Conservation (phyloP, 2,888 invertebrate genomes). For the Hypercompe scribonia region DNA sequence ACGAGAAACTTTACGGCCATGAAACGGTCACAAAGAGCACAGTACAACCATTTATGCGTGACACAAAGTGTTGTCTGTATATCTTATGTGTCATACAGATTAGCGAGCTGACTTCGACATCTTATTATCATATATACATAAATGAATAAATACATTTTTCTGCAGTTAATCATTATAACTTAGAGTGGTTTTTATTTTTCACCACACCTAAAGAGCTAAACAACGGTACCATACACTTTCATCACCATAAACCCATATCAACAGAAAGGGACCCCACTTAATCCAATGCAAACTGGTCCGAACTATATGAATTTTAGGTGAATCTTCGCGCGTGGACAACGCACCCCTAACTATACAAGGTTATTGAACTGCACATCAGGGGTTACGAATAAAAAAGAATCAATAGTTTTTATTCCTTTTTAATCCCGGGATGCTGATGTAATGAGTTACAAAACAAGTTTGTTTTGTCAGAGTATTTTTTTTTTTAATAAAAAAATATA, state of each 20-base stretch:
- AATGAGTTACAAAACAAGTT: not conserved
- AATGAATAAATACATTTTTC: not conserved
- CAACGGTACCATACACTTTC: conserved; percentile 31
- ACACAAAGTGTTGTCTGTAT: too few species aligned
- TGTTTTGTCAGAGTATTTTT: not conserved
- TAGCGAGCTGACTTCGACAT: too few species aligned
- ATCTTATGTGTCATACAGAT: too few species aligned
- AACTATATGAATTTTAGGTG: conserved; percentile 48
- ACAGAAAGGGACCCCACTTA: conserved; percentile 36
- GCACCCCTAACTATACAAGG: conserved; percentile 57
- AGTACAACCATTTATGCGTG: too few species aligned
- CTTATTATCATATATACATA: too few species aligned
- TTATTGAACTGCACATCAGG: conserved; percentile 57
- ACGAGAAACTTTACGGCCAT: too few species aligned
- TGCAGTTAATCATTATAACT: not conserved
- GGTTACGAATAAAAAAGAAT: conserved; percentile 53
- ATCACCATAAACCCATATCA: conserved; percentile 25
- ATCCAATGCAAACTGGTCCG: conserved; percentile 44
- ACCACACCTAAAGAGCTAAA: conserved; percentile 32
- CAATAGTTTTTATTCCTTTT: conserved; percentile 48
- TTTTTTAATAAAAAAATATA: too few species aligned
- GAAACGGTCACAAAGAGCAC: too few species aligned
- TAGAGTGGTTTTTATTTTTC: conserved; percentile 29
- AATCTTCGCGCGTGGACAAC: conserved; percentile 59
- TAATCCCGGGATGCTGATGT: not conserved